A percentile compares a stretch with the other conserved stretches of the same genome.
These are phyloP conservation scores for Mola mola DNA, from an alignment of 2,113 vertebrate species.

Conservation along the genomic window DNA sequence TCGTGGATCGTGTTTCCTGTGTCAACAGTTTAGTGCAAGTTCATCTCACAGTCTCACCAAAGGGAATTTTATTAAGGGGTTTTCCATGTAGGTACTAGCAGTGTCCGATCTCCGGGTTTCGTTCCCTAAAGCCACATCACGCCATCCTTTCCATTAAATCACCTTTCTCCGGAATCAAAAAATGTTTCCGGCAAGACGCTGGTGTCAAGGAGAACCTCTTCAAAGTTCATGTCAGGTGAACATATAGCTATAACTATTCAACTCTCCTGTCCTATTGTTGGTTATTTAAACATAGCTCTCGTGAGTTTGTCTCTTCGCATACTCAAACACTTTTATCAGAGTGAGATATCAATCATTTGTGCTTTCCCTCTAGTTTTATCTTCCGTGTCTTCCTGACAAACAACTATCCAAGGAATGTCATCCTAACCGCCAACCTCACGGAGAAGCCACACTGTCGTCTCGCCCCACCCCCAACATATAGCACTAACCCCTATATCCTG, in stretches of 20 bases:
- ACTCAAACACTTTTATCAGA: constrained; percentile 23
- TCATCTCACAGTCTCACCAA: constrained; percentile 34
- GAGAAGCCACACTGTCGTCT: constrained; percentile 59
- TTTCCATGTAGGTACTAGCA: constrained; percentile 46
- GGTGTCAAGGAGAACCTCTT: neutral
- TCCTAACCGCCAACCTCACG: constrained; percentile 65
- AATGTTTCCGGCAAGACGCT: constrained; percentile 9
- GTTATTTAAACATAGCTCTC: no score
- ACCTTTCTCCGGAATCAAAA: constrained; percentile 6
- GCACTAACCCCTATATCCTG: constrained; percentile 70
- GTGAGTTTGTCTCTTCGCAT: neutral
- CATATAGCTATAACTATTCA: no score
- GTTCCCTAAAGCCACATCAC: constrained; percentile 38
- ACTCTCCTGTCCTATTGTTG: no score
- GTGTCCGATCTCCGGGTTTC: constrained; percentile 25
- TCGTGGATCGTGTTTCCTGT: constrained; percentile 19
- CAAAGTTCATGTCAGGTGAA: constrained; percentile 37
- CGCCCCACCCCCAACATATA: constrained; percentile 66
- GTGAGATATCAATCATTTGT: constrained; percentile 44
- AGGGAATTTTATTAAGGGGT: constrained; percentile 48
- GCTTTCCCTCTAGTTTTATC: constrained; percentile 51
- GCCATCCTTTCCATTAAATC: constrained; percentile 29
- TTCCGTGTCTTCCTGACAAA: constrained; percentile 63
- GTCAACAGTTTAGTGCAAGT: constrained; percentile 36
- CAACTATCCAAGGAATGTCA: constrained; percentile 80